Evolutionary conservation across 2,888 invertebrate genomes (phyloP).

Genomic region (Keiferia lycopersicella): DNA sequence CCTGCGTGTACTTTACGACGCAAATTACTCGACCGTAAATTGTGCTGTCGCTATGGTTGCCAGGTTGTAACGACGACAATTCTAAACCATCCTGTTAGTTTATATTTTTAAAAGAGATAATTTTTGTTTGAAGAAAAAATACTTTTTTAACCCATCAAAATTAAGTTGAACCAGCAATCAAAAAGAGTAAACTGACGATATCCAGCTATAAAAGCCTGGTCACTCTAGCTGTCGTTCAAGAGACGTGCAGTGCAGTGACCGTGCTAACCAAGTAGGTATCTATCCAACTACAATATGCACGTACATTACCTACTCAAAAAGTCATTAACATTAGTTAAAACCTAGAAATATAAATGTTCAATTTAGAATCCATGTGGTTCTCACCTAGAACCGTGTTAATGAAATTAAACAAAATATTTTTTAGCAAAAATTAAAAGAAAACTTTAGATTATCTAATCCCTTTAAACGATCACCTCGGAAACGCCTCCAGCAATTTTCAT

Average conservation of each 20-base stretch:
- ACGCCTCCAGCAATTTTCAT: no score
- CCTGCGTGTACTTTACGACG: conserved; percentile 38
- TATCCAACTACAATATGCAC: not conserved
- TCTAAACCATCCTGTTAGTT: not conserved
- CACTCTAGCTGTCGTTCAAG: not conserved
- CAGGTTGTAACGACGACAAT: not conserved
- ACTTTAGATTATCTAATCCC: not conserved
- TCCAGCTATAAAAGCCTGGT: no score
- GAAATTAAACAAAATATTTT: not conserved
- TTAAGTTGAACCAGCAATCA: no score
- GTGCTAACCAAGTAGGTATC: not conserved
- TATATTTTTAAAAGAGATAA: not conserved
- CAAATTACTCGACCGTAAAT: conserved; percentile 33
- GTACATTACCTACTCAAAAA: no score
- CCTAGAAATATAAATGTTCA: not conserved
- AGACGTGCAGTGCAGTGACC: not conserved
- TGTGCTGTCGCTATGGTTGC: conserved; percentile 22
- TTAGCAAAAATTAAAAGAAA: not conserved
- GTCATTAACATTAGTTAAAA: not conserved
- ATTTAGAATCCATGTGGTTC: not conserved
- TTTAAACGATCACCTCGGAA: no score
- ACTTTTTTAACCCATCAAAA: no score
- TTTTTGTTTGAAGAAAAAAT: no score
- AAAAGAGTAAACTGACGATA: no score
- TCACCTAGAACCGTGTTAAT: not conserved